Evolutionary conservation across 2,888 invertebrate species (phyloP), one percentile per base, ranked within the genome.

Genomic region (Boloria selene): DNA sequence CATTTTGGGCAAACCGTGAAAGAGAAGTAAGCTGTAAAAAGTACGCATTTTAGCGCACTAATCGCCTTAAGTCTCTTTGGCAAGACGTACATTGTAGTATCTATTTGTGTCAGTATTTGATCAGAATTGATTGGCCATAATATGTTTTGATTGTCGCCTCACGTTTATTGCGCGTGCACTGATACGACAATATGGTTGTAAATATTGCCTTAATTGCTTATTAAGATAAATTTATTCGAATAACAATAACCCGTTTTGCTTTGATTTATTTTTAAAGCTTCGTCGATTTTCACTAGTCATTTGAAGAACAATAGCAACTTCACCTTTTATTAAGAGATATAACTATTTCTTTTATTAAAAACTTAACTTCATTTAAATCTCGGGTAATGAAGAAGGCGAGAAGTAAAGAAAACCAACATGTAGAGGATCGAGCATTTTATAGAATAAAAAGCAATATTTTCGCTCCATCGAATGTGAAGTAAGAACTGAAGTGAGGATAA

Each of bases 91-190:
- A 38, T 63, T 51, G 50, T 59, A 26, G 44, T 63, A 61, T 62
- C 44, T 60, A 63, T 63, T 60, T 50, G 51, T 61, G 72, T 70
- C 67, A 69, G 47, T 62, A 60, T 67, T 70, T 70, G 61, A 63
- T 63, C 64, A 54, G 60, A 67, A 58, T 56, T 63, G 69, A 73
- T 73, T 73, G 72, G 74, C 78, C 72, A 72, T 75, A 73, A 74
- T 73, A 72, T 73, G 72, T 72, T 70, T 65, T 78, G 78, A 79
- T 78, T 79, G 78, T 75, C 77, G 72, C 67, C 70, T 74, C 79
- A 80, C 76, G 78, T 72, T 67, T 52, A 55, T 13, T 71, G 75
- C 75, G 76, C 76, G 75, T 78, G 81, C 78, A 75, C 69, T 68
- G 70, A 65, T 68, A 72, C 62, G 64, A 71, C 72, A 73, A 71